Evolutionary conservation across 2,888 invertebrate species (phyloP).

Genomic region (Yponomeuta plumbellus): DNA sequence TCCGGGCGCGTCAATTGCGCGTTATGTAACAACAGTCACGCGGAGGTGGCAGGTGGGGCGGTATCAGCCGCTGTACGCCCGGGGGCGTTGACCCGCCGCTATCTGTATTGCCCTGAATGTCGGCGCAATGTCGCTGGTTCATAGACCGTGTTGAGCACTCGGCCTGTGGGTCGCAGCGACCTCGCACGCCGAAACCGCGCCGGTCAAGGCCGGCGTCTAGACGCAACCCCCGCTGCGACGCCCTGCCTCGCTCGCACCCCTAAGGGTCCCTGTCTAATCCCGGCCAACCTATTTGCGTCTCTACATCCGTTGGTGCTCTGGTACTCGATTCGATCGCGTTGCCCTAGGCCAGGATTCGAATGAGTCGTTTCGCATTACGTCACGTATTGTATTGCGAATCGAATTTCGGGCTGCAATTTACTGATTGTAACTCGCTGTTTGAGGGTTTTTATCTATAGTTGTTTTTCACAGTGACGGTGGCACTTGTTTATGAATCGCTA

Average conservation of each 20-base stretch:
- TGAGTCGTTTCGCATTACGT: no score
- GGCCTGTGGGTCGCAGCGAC: constrained; percentile 63
- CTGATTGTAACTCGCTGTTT: no score
- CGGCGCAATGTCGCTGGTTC: constrained; percentile 72
- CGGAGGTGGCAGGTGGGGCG: constrained; percentile 37
- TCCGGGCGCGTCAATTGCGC: constrained; percentile 8
- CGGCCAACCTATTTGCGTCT: constrained; percentile 52
- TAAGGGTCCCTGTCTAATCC: constrained; percentile 24
- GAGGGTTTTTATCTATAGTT: no score
- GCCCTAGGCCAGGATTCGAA: background rate
- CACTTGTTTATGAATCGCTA: background rate
- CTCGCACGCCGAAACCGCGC: constrained; percentile 68
- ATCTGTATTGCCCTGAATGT: constrained; percentile 71
- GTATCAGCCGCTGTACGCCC: constrained; percentile 48
- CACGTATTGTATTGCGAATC: no score
- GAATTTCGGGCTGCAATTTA: no score
- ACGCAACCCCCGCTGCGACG: constrained; percentile 42
- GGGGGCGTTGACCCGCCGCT: constrained; percentile 70
- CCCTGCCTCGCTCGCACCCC: constrained; percentile 30
- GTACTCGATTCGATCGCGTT: background rate
- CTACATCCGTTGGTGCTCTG: constrained; percentile 31
- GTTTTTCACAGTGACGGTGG: no score
- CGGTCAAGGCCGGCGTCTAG: constrained; percentile 73
- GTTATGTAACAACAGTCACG: constrained; percentile 48
- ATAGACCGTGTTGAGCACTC: constrained; percentile 62